Evolutionary conservation across 1,140 invertebrate species (phyloP).

Genomic region (Penaeus japonicus): DNA sequence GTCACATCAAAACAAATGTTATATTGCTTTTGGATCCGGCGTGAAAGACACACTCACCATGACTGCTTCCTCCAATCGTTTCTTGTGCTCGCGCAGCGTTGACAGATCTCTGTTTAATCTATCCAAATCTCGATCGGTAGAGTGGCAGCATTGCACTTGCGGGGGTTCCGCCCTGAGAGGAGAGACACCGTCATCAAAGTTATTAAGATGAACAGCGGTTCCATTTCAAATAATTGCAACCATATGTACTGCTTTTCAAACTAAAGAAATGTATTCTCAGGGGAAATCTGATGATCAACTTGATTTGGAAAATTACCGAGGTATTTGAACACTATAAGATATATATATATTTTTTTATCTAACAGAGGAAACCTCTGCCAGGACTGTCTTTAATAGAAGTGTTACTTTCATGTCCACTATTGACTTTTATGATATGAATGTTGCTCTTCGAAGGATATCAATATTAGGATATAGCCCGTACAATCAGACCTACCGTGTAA

Average conservation of each 20-base stretch:
- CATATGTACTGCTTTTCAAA: too few relatives aligned
- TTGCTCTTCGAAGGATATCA: too few relatives aligned
- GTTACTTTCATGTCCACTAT: too few relatives aligned
- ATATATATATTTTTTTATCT: too few relatives aligned
- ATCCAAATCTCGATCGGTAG: constrained; percentile 35
- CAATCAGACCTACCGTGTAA: neutral
- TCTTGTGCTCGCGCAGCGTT: constrained; percentile 50
- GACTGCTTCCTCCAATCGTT: constrained; percentile 39
- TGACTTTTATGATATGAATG: too few relatives aligned
- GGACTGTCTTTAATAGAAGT: too few relatives aligned
- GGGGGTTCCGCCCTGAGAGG: neutral
- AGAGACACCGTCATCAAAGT: neutral
- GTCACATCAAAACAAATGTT: neutral
- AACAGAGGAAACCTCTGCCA: too few relatives aligned
- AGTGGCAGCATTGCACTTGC: constrained; percentile 22
- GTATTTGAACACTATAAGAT: too few relatives aligned
- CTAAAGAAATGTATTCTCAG: too few relatives aligned
- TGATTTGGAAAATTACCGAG: too few relatives aligned
- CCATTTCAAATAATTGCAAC: too few relatives aligned
- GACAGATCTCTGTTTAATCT: constrained; percentile 38
- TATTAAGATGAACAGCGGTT: neutral
- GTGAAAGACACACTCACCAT: neutral
- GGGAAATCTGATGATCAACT: too few relatives aligned
- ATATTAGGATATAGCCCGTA: neutral
- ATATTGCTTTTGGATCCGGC: neutral